phyloP scores from a whole-genome alignment of 2,888 invertebrate species.

The Stratiomys singularior region DNA sequence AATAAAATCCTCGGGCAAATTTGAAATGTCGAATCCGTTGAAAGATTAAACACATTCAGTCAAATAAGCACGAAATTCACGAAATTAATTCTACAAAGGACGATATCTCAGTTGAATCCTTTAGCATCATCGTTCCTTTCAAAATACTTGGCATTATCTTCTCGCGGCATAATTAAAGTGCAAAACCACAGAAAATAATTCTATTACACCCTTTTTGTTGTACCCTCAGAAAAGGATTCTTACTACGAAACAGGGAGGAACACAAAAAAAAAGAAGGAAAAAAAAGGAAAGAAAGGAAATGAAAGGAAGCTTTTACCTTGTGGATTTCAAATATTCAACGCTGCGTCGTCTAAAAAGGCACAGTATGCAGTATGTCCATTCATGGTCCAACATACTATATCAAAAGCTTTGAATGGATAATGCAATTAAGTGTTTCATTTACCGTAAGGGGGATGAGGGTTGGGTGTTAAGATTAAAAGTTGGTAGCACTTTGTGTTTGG shows the following conservation, averaged over 20 bases:
- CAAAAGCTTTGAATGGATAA: slow-evolving; percentile 11
- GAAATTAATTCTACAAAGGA: too few species aligned
- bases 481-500: not conserved
- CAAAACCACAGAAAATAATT: not conserved
- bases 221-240: not conserved
- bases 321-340: not conserved
- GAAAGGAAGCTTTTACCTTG: not conserved
- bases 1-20: too few species aligned
- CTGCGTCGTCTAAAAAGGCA: not conserved
- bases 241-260: too few species aligned
- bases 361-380: not conserved
- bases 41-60: too few species aligned
- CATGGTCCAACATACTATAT: not conserved
- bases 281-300: not conserved
- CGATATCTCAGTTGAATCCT: too few species aligned
- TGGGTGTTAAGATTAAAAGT: not conserved
- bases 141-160: too few species aligned
- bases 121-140: too few species aligned
- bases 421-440: slow-evolving; percentile 11
- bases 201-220: not conserved
- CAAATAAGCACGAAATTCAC: too few species aligned
- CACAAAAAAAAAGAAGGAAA: too few species aligned
- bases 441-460: too few species aligned
- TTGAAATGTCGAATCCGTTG: too few species aligned
- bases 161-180: too few species aligned